phyloP scores from a whole-genome alignment of 2,113 vertebrate species.

The Machaerirhynchus nigripectus region DNA sequence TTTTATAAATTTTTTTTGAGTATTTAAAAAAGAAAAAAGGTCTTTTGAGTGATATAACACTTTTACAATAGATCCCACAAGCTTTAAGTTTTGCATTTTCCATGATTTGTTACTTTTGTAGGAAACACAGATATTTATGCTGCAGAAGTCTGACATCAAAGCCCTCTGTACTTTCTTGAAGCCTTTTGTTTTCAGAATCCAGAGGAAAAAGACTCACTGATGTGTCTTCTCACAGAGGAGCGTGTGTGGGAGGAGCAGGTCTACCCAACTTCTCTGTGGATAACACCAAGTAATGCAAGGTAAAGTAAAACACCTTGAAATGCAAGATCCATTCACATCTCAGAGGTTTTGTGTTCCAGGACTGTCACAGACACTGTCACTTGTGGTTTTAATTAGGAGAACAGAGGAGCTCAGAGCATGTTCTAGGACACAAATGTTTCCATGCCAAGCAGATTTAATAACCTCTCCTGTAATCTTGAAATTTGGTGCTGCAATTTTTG shows the following conservation, averaged over 20 bases:
- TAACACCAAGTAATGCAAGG: neutral
- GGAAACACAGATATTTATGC: neutral
- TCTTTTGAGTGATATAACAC: neutral
- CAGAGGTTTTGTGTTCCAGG: neutral
- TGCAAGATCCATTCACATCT: neutral
- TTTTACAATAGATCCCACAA: neutral
- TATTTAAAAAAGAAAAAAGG: neutral
- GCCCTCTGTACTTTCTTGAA: neutral
- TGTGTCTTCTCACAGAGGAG: neutral
- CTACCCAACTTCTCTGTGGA: neutral
- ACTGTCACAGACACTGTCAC: neutral
- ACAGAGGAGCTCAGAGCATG: neutral
- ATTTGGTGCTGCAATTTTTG: neutral
- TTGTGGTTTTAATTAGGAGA: neutral
- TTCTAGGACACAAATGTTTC: neutral
- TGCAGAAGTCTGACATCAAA: neutral
- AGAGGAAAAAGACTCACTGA: neutral
- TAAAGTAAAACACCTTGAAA: too few relatives aligned
- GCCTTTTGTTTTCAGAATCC: neutral
- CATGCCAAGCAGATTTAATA: neutral
- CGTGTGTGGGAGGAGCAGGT: neutral
- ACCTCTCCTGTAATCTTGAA: neutral
- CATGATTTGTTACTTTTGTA: neutral
- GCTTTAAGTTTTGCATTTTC: neutral
- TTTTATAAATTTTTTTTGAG: accelerated